A percentile compares a stretch with the other conserved stretches of the same genome.
phyloP scores from a whole-genome alignment of 2,113 vertebrate species.

The Acanthochromis polyacanthus region DNA sequence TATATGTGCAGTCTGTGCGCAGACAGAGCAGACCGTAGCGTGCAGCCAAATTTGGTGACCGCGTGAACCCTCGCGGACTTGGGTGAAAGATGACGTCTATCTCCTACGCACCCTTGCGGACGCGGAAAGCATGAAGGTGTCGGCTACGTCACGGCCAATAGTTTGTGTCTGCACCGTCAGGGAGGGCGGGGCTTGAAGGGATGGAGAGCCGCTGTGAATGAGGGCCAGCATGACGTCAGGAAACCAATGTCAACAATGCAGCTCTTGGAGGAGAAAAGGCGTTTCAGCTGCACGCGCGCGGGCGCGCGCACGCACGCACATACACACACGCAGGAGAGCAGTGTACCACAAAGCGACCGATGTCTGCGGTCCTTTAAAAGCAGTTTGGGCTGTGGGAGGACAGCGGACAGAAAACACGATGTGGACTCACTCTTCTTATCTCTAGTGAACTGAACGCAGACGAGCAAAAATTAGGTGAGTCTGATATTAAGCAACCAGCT shows the following conservation, averaged over 20 bases:
- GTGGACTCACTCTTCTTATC: slow-evolving; percentile 35
- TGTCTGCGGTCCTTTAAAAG: slow-evolving; percentile 11
- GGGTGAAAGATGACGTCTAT: too few relatives aligned
- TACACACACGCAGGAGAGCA: slow-evolving; percentile 15
- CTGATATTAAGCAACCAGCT: slow-evolving; percentile 19
- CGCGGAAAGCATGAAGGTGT: too few relatives aligned
- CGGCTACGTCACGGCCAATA: too few relatives aligned
- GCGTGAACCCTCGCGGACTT: too few relatives aligned
- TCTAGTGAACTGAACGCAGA: slow-evolving; percentile 44
- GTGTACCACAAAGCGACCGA: slow-evolving; percentile 35
- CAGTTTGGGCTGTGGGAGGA: slow-evolving; percentile 2
- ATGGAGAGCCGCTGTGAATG: too few relatives aligned
- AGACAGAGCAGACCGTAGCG: too few relatives aligned
- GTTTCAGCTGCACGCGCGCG: slow-evolving; percentile 65
- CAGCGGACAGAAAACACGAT: slow-evolving; percentile 31
- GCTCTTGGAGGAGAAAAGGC: slow-evolving; percentile 77
- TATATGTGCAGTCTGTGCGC: too few relatives aligned
- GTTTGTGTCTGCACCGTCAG: too few relatives aligned
- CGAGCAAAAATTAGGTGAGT: slow-evolving; percentile 60
- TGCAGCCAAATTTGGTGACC: too few relatives aligned
- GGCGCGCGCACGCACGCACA: too few relatives aligned
- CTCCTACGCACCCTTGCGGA: too few relatives aligned
- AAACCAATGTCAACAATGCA: slow-evolving; percentile 84
- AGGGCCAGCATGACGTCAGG: slow-evolving; percentile 77
- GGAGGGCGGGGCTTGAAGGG: too few relatives aligned